Conservation (phyloP, 2,888 invertebrate species). For the Athalia circularis region DNA sequence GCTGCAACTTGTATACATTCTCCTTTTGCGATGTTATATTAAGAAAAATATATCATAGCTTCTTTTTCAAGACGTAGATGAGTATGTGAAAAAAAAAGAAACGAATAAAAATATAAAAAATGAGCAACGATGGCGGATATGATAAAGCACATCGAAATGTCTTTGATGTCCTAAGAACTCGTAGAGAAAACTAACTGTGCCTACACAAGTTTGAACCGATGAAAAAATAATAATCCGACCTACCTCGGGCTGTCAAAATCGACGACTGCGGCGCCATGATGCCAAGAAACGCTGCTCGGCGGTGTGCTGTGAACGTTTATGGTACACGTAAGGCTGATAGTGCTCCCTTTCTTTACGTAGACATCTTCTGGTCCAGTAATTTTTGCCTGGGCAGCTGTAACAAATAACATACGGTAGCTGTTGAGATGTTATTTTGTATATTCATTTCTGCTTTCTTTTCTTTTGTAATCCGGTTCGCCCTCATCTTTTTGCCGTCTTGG, state of each 20-base stretch:
- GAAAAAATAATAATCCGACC: conserved; percentile 45
- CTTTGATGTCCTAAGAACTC: too few relatives aligned
- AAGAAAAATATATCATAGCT: too few relatives aligned
- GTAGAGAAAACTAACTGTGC: too few relatives aligned
- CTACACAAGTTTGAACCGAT: background rate
- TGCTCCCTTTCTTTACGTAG: conserved; percentile 92
- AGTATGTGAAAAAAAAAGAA: too few relatives aligned
- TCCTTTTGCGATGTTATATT: too few relatives aligned
- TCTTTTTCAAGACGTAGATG: too few relatives aligned
- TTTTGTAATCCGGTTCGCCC: background rate
- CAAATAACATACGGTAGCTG: conserved; percentile 57
- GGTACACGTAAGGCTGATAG: conserved; percentile 91
- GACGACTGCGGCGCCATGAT: conserved; percentile 87
- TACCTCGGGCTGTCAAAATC: conserved; percentile 81
- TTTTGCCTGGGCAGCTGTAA: conserved; percentile 89
- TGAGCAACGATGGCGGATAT: too few relatives aligned
- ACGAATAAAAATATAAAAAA: too few relatives aligned
- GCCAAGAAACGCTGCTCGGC: conserved; percentile 86
- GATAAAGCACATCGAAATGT: too few relatives aligned
- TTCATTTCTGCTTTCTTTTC: conserved; percentile 10
- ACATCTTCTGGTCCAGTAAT: conserved; percentile 91
- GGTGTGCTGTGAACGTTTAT: conserved; percentile 91
- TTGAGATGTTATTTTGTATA: too few relatives aligned
- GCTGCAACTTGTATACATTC: too few relatives aligned
- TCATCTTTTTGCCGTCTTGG: conserved; percentile 11